phyloP scores from a whole-genome alignment of 2,888 invertebrate genomes.

The Acleris cristana region DNA sequence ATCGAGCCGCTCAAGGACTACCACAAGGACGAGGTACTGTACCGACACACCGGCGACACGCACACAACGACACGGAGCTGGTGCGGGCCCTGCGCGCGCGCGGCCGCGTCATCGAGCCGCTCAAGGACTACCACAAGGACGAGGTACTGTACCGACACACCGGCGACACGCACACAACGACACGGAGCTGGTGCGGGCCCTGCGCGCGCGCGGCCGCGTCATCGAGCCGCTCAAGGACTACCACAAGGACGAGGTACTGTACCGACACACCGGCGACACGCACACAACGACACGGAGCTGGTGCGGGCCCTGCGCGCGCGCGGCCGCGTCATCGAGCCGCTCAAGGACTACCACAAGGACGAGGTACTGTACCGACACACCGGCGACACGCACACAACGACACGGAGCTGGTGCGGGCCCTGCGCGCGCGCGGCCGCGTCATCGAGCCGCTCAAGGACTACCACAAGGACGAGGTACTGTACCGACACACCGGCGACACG shows the following conservation, averaged over 20 bases:
- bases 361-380: constrained; percentile 91
- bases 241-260: constrained; percentile 97
- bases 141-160: constrained; percentile 91
- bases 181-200: constrained; percentile 94
- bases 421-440: constrained; percentile 91
- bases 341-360: constrained; percentile 99
- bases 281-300: constrained; percentile 99
- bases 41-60: constrained; percentile 95
- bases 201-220: constrained; percentile 91
- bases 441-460: constrained; percentile 99
- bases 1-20: constrained; percentile 99
- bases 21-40: constrained; percentile 97
- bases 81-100: constrained; percentile 89
- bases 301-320: constrained; percentile 89
- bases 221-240: constrained; percentile 99
- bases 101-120: constrained; percentile 98
- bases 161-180: constrained; percentile 99
- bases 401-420: constrained; percentile 94
- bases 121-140: constrained; percentile 99
- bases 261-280: constrained; percentile 95
- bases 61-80: constrained; percentile 99
- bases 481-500: constrained; percentile 95
- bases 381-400: constrained; percentile 99
- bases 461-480: constrained; percentile 97
- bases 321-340: constrained; percentile 98